These are phyloP conservation scores for Pediacus dermestoides DNA, from an alignment of 2,888 invertebrate genomes.

Conservation along the genomic window DNA sequence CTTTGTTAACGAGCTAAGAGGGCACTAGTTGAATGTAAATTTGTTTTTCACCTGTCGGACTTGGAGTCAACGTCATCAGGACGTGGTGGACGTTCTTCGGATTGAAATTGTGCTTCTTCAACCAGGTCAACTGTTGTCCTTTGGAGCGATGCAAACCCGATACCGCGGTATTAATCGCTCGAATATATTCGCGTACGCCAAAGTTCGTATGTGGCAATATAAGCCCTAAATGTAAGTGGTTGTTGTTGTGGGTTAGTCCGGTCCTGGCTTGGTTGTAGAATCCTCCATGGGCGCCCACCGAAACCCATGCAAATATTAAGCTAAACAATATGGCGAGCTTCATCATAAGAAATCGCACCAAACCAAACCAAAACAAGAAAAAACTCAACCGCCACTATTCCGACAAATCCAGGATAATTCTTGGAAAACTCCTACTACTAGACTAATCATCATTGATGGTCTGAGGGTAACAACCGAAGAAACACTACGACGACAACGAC, in stretches of 20 bases:
- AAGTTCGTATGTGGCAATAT: constrained; percentile 62
- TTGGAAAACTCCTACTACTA: too few relatives aligned
- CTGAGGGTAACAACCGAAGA: too few relatives aligned
- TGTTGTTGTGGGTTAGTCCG: constrained; percentile 19
- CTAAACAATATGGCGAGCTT: constrained; percentile 33
- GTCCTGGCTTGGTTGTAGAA: constrained; percentile 16
- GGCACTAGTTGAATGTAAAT: too few relatives aligned
- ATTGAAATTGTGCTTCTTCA: constrained; percentile 62
- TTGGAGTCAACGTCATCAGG: constrained; percentile 69
- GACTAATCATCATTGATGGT: too few relatives aligned
- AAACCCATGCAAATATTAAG: constrained; percentile 27
- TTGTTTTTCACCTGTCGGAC: constrained; percentile 73
- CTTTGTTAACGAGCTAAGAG: too few relatives aligned
- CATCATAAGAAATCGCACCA: too few relatives aligned
- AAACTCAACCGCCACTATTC: too few relatives aligned
- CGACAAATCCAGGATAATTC: too few relatives aligned
- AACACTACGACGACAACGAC: too few relatives aligned
- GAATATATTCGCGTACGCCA: constrained; percentile 63
- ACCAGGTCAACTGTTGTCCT: constrained; percentile 58
- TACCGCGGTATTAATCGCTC: constrained; percentile 63
- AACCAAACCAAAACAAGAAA: too few relatives aligned
- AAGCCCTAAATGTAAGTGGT: constrained; percentile 55
- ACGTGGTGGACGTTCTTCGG: constrained; percentile 61
- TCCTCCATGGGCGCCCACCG: constrained; percentile 24
- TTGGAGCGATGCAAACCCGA: constrained; percentile 57